These are phyloP conservation scores for Serranus cabrilla DNA, from an alignment of 2,797 vertebrate genomes.

Conservation along the genomic window DNA sequence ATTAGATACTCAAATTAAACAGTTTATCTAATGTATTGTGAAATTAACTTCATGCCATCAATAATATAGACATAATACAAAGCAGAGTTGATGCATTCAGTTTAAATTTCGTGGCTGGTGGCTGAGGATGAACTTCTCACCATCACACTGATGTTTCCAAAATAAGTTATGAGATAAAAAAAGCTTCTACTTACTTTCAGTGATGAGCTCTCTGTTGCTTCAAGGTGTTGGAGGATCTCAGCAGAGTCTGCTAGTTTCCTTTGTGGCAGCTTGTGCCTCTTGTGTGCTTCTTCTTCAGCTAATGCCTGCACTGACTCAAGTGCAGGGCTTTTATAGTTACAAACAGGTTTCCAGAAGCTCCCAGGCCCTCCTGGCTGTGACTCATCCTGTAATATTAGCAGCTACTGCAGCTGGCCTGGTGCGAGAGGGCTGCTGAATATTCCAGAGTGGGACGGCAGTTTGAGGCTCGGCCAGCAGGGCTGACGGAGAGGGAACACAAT, in stretches of 20 bases:
- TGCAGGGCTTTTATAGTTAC: conserved; percentile 64
- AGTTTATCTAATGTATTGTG: neutral
- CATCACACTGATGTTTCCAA: neutral
- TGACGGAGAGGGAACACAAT: conserved; percentile 52
- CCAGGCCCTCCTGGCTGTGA: conserved; percentile 44
- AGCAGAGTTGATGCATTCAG: conserved; percentile 2
- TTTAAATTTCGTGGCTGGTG: neutral
- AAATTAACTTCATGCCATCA: neutral
- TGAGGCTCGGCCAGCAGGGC: conserved; percentile 34
- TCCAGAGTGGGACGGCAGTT: conserved; percentile 63
- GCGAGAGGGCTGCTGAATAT: conserved; percentile 63
- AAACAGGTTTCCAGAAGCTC: conserved; percentile 75
- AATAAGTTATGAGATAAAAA: neutral
- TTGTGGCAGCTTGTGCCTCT: conserved; percentile 31
- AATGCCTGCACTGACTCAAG: conserved; percentile 39
- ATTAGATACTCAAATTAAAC: neutral
- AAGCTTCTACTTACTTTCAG: conserved; percentile 62
- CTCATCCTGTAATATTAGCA: conserved; percentile 77
- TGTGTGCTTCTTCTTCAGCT: conserved; percentile 47
- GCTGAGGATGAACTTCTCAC: neutral
- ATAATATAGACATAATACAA: neutral
- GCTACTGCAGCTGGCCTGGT: conserved; percentile 49
- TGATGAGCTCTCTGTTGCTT: conserved; percentile 18
- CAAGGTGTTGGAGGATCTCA: conserved; percentile 30
- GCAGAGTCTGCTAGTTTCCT: conserved; percentile 33